These are phyloP conservation scores for Rhyzopertha dominica DNA, from an alignment of 1,140 invertebrate species.

Conservation along the genomic window DNA sequence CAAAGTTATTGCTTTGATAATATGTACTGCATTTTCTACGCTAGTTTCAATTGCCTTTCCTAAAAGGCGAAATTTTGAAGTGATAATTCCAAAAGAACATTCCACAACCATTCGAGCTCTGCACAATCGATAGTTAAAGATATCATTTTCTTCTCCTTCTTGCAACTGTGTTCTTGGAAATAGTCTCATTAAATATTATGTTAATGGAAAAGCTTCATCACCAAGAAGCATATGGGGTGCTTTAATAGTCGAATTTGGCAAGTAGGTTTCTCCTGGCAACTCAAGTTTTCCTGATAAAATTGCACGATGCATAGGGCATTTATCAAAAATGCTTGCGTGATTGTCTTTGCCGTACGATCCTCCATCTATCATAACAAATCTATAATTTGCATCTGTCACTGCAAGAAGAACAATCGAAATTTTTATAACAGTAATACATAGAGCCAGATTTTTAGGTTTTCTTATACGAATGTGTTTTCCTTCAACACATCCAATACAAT, in stretches of 20 bases:
- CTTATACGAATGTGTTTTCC: slow-evolving; percentile 15
- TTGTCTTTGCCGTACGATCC: slow-evolving; percentile 21
- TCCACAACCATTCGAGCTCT: slow-evolving; percentile 42
- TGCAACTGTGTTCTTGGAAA: slow-evolving; percentile 29
- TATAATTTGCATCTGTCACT: slow-evolving; percentile 19
- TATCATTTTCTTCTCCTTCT: slow-evolving; percentile 19
- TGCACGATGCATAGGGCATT: too few relatives aligned
- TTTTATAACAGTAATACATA: slow-evolving; percentile 16
- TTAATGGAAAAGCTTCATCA: slow-evolving; percentile 47
- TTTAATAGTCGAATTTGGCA: slow-evolving; percentile 11
- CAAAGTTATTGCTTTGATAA: slow-evolving; percentile 19
- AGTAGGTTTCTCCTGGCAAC: slow-evolving; percentile 9
- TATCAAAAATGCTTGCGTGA: slow-evolving; percentile 14
- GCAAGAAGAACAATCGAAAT: slow-evolving; percentile 12
- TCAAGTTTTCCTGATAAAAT: too few relatives aligned
- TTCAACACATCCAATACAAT: too few relatives aligned
- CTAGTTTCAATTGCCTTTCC: slow-evolving; percentile 21
- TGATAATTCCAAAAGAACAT: slow-evolving; percentile 47
- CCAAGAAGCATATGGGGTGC: slow-evolving; percentile 28
- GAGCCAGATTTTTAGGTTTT: slow-evolving; percentile 15
- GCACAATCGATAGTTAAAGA: slow-evolving; percentile 47
- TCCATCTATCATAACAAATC: slow-evolving; percentile 18
- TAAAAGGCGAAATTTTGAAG: slow-evolving; percentile 24
- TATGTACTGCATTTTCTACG: slow-evolving; percentile 24
- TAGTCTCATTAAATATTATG: slow-evolving; percentile 43